Evolutionary conservation across 2,888 invertebrate genomes (phyloP), one percentile per base, ranked within the genome.

Genomic region (Frankliniella intonsa): DNA sequence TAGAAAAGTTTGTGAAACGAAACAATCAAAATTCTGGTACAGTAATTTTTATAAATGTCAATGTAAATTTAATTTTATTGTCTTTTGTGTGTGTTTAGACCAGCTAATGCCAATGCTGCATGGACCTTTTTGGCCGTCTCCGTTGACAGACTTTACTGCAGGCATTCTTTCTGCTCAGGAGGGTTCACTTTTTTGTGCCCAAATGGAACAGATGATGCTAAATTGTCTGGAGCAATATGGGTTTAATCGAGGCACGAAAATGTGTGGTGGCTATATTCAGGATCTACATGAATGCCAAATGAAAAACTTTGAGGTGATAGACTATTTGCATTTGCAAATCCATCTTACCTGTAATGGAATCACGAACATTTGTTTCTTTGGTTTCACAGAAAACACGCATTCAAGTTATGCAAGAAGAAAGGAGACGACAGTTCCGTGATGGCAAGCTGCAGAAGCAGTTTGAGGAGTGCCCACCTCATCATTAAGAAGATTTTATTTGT

Each of bases 121-220:
- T 38, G 38, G 38, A 38, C 38, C 38, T 38, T 5, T 38, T 2
- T 38, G 38, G 38, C 38, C 38, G 38, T 38, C 69, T 76, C 69
- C 69, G 9, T 22, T 76, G 9, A 76, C 69, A 12, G 69, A 76
- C 25, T 25, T 76, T 22, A 22, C 25, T 2, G 69, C 22, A 10
- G 12, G 12, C 69, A 8, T 76, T 8, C 1, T 22, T 3, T 76
- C 69, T 10, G 8, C 25, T 25, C 69, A 76, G 22, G 69, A 76
- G 22, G 69, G 69, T 9, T 8, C n/a, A 22, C 22, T 25, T 12
- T 76, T 76, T 22, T 76, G 69, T 12, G 69, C 69, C 25, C 22
- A 76, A 12, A 76, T 76, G 69, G 69, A 76, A 76, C 22, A 25
- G 69, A 76, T 76, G 69, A 76, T 76, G 69, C 69, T 76, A 1